Percentiles rank a stretch among this genome's conserved stretches.
Evolutionary conservation across 2,113 vertebrate species (phyloP).

Genomic region (Hypanus sabinus): DNA sequence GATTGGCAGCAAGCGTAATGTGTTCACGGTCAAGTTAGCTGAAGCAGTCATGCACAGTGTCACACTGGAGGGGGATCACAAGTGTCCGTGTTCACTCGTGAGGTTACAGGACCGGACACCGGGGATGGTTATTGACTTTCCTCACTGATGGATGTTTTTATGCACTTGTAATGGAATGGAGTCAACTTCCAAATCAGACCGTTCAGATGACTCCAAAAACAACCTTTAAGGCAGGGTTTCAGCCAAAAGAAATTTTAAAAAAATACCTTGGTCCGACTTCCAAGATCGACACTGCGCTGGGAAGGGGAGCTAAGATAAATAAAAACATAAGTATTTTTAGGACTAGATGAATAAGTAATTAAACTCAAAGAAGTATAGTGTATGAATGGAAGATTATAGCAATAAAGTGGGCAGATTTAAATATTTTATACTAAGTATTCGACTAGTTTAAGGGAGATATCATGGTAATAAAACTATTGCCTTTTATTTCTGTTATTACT

Average conservation of each 20-base stretch:
- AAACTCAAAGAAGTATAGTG: background rate
- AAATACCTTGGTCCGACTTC: background rate
- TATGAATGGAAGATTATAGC: background rate
- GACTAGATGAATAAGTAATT: background rate
- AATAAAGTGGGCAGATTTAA: background rate
- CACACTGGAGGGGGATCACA: background rate
- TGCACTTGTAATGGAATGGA: background rate
- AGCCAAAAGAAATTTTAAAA: background rate
- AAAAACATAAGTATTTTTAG: slow-evolving; percentile 9
- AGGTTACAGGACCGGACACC: background rate
- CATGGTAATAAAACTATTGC: background rate
- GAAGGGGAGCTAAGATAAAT: slow-evolving; percentile 20
- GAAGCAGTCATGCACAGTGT: background rate
- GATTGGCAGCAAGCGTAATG: too few relatives aligned
- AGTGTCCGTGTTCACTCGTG: background rate
- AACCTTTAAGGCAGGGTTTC: background rate
- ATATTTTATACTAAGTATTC: slow-evolving; percentile 15
- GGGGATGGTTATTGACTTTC: too few relatives aligned
- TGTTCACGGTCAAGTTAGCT: background rate
- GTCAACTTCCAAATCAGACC: background rate
- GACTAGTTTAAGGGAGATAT: background rate
- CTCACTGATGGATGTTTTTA: background rate
- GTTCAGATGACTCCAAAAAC: slow-evolving; percentile 9
- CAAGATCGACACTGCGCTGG: background rate
- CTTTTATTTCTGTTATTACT: background rate